Evolutionary conservation across 1,140 invertebrate genomes (phyloP).

Genomic region (Lasioglossum albipes): DNA sequence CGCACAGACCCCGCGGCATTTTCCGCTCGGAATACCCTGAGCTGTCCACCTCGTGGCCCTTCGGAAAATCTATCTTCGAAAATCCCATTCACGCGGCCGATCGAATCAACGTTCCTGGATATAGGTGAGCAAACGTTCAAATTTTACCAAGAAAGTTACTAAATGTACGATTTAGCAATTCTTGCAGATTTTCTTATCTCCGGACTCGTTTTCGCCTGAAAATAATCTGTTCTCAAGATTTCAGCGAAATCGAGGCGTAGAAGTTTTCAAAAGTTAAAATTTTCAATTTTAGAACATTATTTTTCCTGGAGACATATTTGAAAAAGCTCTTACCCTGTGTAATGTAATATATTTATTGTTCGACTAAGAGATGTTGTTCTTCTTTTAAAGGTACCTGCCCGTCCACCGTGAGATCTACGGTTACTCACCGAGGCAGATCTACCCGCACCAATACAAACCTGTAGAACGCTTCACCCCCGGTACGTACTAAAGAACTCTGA

Average conservation of each 20-base stretch:
- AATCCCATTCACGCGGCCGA: conserved; percentile 88
- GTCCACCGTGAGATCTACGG: conserved; percentile 93
- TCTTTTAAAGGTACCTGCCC: conserved; percentile 84
- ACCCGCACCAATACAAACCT: conserved; percentile 90
- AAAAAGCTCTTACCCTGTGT: too few relatives aligned
- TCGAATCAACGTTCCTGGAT: conserved; percentile 90
- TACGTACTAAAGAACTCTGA: conserved; percentile 83
- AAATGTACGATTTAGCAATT: too few relatives aligned
- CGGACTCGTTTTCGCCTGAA: too few relatives aligned
- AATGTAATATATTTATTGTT: too few relatives aligned
- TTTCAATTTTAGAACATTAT: too few relatives aligned
- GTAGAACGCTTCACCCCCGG: conserved; percentile 90
- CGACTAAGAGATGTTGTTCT: too few relatives aligned
- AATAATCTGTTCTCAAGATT: too few relatives aligned
- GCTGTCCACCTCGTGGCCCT: conserved; percentile 85
- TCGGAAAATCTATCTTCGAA: conserved; percentile 91
- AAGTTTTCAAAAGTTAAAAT: too few relatives aligned
- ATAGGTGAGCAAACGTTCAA: conserved; percentile 80
- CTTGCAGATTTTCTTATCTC: too few relatives aligned
- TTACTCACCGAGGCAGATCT: conserved; percentile 91
- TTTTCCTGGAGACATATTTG: too few relatives aligned
- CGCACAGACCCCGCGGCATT: conserved; percentile 85
- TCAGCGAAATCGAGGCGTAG: too few relatives aligned
- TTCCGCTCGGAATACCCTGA: conserved; percentile 85
- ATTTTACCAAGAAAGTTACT: too few relatives aligned